Conservation (phyloP, 2,888 invertebrate species). For the Napeogenes sylphis region DNA sequence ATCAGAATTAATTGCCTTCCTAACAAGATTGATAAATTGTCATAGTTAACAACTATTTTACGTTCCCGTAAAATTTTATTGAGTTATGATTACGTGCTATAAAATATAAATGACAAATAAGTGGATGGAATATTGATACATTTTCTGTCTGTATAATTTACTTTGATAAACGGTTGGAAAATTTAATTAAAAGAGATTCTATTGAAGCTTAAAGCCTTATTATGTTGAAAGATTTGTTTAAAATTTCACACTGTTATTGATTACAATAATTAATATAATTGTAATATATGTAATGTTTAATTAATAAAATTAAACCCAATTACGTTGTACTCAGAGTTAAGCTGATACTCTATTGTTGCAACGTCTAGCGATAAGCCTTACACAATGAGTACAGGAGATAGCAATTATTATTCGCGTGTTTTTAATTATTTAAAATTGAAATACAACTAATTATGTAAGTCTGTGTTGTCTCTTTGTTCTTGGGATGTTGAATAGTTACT, state of each 20-base stretch:
- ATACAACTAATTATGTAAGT: neutral
- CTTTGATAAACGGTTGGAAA: too few species aligned
- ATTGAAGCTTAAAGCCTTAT: too few species aligned
- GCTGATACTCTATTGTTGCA: slow-evolving; percentile 16
- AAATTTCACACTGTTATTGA: too few species aligned
- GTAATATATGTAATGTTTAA: neutral
- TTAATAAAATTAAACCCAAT: slow-evolving; percentile 14
- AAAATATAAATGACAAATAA: too few species aligned
- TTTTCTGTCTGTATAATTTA: too few species aligned
- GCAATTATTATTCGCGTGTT: slow-evolving; percentile 18
- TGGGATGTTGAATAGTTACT: neutral
- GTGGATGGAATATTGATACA: too few species aligned
- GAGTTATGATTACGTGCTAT: too few species aligned
- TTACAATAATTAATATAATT: too few species aligned
- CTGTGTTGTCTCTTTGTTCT: neutral
- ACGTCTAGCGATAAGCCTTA: slow-evolving; percentile 18
- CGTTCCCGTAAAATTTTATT: neutral
- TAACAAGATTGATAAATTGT: slow-evolving; percentile 19
- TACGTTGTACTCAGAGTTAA: slow-evolving; percentile 9
- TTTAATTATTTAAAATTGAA: slow-evolving; percentile 14
- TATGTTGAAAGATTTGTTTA: too few species aligned
- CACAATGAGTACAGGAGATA: slow-evolving; percentile 21
- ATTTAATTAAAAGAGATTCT: too few species aligned
- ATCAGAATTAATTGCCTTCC: slow-evolving; percentile 41
- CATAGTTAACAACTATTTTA: slow-evolving; percentile 2